A percentile compares a stretch with the other conserved stretches of the same genome.
Evolutionary conservation across 2,113 vertebrate genomes (phyloP).

Genomic region (cattle (Bos taurus)): ARS-UCD2.0 NC_037333.1:107900501-107901000

Average conservation of each 20-base stretch:
- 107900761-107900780: not conserved
- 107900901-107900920: not conserved
- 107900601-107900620: not conserved
- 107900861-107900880: rapidly evolving
- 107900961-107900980: not conserved
- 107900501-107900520: not conserved
- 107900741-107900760: not conserved
- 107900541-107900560: not conserved
- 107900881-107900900: not conserved
- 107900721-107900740: not conserved
- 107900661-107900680: not conserved
- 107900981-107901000: not conserved
- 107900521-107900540: not conserved
- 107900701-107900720: not conserved
- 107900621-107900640: not conserved
- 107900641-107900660: not conserved
- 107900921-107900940: not conserved
- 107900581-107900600: not conserved
- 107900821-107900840: not conserved
- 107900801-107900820: not conserved
- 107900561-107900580: not conserved
- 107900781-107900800: not conserved
- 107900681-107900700: not conserved
- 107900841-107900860: not conserved
- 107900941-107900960: rapidly evolving